Evolutionary conservation across 2,888 invertebrate species (phyloP), one percentile per base, ranked within the genome.

Genomic region (Apodemia duryi): DNA sequence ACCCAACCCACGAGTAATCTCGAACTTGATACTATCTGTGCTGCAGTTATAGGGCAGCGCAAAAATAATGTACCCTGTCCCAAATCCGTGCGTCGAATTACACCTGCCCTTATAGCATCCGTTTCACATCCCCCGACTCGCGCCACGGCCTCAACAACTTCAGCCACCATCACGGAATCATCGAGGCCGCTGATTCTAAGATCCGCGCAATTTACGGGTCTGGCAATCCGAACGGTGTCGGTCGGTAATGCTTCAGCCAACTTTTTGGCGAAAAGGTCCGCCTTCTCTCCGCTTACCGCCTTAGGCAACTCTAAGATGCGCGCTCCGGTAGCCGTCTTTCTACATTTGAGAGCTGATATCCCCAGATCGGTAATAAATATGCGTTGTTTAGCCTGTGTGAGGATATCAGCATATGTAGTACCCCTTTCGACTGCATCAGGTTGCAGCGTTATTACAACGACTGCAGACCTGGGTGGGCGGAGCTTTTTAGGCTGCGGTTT

Each of bases 301-400:
- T 69, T 69, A 1, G 68, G 65, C 0, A 70, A 43, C 57, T 70
- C 70, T 7, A 68, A 28, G 1, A 70, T 64, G 1, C 67, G 65
- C 5, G 69, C 69, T 4, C 70, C 70, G 1, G 68, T 69, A 1
- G 62, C 62, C 4, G 67, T 62, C 9, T 28, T 32, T 4, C 51
- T 52, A n/a, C 61, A 66, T 10, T 62, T 61, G 1, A 70, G 7
- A 2, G n/a, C 67, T 2, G 43, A 11, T 6, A 69, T 66, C 3
- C 66, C 67, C 0, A 64, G 60, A 7, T 43, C 60, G 6, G 49
- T 1, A 1, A 68, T 41, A 28, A 65, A 65, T 0, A 67, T 57
- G 2, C 32, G 21, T 1, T 21, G 21, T 29, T 61, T 63, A 0
- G 67, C 67, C 32, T 65, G 52, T 0, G 32, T 35, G 1, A 68